These are phyloP conservation scores for Ornithoptera priamus DNA, from an alignment of 2,888 invertebrate species.

Conservation along the genomic window DNA sequence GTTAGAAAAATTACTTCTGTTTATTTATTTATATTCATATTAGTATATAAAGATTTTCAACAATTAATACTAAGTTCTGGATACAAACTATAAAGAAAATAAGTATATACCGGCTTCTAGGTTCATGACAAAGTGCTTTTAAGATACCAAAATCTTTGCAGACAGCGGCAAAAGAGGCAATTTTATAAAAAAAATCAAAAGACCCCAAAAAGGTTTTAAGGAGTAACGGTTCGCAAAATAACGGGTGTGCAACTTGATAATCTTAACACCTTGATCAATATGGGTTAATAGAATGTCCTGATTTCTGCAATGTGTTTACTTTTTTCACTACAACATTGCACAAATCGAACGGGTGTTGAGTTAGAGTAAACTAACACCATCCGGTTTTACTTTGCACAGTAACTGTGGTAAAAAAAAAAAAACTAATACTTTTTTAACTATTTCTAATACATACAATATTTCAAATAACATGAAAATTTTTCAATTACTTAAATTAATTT, in stretches of 20 bases:
- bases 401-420: background rate
- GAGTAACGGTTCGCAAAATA: slow-evolving; percentile 53
- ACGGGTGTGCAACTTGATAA: slow-evolving; percentile 75
- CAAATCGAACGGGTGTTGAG: slow-evolving; percentile 64
- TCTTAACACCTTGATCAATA: slow-evolving; percentile 76
- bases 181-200: slow-evolving; percentile 56
- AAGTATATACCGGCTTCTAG: no score
- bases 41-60: no score
- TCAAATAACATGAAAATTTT: no score
- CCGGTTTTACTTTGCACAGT: slow-evolving; percentile 46
- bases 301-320: slow-evolving; percentile 48
- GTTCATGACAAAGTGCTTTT: background rate
- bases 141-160: slow-evolving; percentile 36
- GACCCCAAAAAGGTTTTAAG: slow-evolving; percentile 59
- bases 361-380: slow-evolving; percentile 64
- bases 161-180: slow-evolving; percentile 49
- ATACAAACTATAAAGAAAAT: no score
- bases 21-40: background rate
- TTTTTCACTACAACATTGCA: slow-evolving; percentile 59
- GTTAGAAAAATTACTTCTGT: background rate
- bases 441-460: background rate
- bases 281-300: slow-evolving; percentile 72
- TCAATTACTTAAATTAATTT: no score
- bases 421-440: background rate
- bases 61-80: no score